These are phyloP conservation scores for Mesorhabditis spiculigera DNA, from an alignment of 2,888 invertebrate genomes.

Conservation along the genomic window DNA sequence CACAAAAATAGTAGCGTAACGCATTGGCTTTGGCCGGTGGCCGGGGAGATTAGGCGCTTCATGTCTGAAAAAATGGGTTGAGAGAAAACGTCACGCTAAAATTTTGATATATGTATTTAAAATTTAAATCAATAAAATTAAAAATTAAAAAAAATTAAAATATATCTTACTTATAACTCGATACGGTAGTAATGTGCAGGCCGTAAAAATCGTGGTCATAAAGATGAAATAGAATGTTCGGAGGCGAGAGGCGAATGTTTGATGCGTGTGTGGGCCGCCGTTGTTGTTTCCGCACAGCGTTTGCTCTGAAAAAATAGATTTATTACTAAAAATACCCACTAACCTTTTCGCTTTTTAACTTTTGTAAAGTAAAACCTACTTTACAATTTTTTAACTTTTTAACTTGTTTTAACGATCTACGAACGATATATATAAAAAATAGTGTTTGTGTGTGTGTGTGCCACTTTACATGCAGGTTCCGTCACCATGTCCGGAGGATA, in stretches of 20 bases:
- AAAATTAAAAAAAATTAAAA: too few relatives aligned
- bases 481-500: too few relatives aligned
- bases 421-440: too few relatives aligned
- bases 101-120: conserved; percentile 2
- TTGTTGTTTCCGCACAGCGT: conserved; percentile 7
- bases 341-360: too few relatives aligned
- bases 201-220: conserved; percentile 54
- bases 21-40: conserved; percentile 23
- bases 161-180: conserved; percentile 29
- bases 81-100: too few relatives aligned
- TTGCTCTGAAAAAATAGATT: conserved; percentile 16
- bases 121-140: too few relatives aligned
- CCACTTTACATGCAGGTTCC: too few relatives aligned
- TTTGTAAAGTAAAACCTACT: too few relatives aligned
- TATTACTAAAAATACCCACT: too few relatives aligned
- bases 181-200: conserved; percentile 52
- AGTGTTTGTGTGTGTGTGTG: too few relatives aligned
- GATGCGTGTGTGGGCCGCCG: neutral
- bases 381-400: too few relatives aligned
- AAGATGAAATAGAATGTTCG: conserved; percentile 57
- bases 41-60: neutral
- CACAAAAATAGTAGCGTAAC: conserved; percentile 37
- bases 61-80: neutral
- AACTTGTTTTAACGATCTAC: too few relatives aligned
- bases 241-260: conserved; percentile 40